A percentile compares a stretch with the other conserved stretches of the same genome.
Evolutionary conservation across 1,140 invertebrate species (phyloP).

Genomic region (Listronotus bonariensis): DNA sequence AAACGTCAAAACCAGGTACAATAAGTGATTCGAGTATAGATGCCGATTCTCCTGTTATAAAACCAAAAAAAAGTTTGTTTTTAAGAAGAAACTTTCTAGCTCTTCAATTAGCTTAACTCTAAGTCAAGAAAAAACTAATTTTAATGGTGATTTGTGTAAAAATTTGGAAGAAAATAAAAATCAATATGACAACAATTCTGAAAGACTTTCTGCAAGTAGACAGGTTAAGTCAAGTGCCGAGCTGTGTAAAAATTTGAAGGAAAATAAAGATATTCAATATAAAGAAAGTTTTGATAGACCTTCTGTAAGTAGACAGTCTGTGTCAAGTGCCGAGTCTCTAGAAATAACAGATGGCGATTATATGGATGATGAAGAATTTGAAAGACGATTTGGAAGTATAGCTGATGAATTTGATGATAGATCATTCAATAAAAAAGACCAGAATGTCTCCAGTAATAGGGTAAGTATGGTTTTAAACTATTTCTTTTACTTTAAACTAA

Average conservation of each 20-base stretch:
- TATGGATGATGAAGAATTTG: conserved; percentile 47
- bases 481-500: too few relatives aligned
- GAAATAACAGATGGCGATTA: conserved; percentile 39
- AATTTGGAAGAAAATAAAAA: too few relatives aligned
- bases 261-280: too few relatives aligned
- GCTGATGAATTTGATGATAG: conserved; percentile 16
- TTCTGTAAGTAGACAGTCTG: background rate
- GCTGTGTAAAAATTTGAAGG: background rate
- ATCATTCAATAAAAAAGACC: conserved; percentile 3
- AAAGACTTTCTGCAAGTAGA: background rate
- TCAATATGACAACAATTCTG: too few relatives aligned
- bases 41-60: conserved; percentile 10
- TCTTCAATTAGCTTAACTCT: too few relatives aligned
- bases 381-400: conserved; percentile 37
- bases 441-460: background rate
- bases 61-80: conserved; percentile 32
- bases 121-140: background rate
- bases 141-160: too few relatives aligned
- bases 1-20: too few relatives aligned
- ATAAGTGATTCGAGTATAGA: too few relatives aligned
- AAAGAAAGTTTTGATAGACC: background rate
- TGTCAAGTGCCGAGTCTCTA: conserved; percentile 19
- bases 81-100: conserved; percentile 33
- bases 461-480: background rate
- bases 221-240: background rate